Conservation (phyloP, 2,797 vertebrate species). For the Enteromius viviparus region DNA sequence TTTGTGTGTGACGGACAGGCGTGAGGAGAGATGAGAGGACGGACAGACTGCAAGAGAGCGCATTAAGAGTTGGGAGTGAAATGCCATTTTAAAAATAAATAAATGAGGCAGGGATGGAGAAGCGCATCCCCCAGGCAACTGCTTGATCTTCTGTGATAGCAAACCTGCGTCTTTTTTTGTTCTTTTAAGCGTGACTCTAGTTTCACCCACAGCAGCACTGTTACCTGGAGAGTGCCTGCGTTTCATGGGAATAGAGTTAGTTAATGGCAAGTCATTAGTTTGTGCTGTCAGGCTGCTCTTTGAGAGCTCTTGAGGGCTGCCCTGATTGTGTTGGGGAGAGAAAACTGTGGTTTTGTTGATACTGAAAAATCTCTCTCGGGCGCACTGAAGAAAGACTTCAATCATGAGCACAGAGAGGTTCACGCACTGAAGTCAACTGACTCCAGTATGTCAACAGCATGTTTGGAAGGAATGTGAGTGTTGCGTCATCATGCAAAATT, state of each 20-base stretch:
- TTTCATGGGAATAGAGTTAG: conserved; percentile 26
- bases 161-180: conserved; percentile 14
- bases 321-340: conserved; percentile 26
- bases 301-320: conserved; percentile 39
- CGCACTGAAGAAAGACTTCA: conserved; percentile 16
- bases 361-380: conserved; percentile 19
- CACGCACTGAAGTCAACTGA: background rate
- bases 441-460: background rate
- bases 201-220: conserved; percentile 25
- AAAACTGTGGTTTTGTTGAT: conserved; percentile 45
- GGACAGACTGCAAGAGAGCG: conserved; percentile 38
- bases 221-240: conserved; percentile 29
- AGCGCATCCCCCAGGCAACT: background rate
- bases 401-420: background rate
- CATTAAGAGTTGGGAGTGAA: conserved; percentile 41
- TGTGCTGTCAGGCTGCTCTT: conserved; percentile 23
- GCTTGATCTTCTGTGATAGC: conserved; percentile 17
- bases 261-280: conserved; percentile 38
- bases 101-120: background rate
- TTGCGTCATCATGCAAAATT: background rate
- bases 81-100: conserved; percentile 21
- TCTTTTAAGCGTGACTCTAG: background rate
- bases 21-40: conserved; percentile 40
- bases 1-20: conserved; percentile 52
- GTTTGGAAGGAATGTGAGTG: background rate